Conservation (phyloP, 2,888 invertebrate species). For the Luperina testacea region DNA sequence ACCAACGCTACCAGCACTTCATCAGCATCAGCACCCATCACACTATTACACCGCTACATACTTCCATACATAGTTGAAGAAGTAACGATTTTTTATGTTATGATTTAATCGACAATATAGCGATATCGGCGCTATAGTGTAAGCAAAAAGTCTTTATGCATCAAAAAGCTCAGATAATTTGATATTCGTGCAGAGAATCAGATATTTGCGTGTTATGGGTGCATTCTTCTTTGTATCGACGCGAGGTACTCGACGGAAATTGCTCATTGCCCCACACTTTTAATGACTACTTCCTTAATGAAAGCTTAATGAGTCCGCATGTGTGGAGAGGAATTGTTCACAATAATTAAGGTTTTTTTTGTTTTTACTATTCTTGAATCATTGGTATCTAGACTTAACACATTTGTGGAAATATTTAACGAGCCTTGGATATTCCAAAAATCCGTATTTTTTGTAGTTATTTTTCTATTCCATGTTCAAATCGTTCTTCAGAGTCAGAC, state of each 20-base stretch:
- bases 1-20: no score
- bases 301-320: constrained; percentile 84
- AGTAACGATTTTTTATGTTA: constrained; percentile 9
- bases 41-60: no score
- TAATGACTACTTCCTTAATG: constrained; percentile 86
- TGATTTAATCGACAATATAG: constrained; percentile 7
- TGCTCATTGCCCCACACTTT: constrained; percentile 85
- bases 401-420: constrained; percentile 11
- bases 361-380: constrained; percentile 44
- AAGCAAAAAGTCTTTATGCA: constrained; percentile 50
- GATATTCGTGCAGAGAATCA: constrained; percentile 50
- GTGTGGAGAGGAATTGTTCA: constrained; percentile 66
- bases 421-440: background rate
- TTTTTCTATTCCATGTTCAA: constrained; percentile 32
- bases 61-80: background rate
- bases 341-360: constrained; percentile 57
- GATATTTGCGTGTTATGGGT: constrained; percentile 65
- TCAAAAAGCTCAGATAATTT: constrained; percentile 53
- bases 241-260: constrained; percentile 79
- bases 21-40: no score
- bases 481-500: constrained; percentile 8
- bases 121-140: background rate
- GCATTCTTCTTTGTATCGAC: constrained; percentile 66
- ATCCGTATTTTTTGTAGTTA: background rate
- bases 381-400: background rate